Conservation (phyloP, 2,113 vertebrate genomes). For the Myiozetetes cayanensis region DNA sequence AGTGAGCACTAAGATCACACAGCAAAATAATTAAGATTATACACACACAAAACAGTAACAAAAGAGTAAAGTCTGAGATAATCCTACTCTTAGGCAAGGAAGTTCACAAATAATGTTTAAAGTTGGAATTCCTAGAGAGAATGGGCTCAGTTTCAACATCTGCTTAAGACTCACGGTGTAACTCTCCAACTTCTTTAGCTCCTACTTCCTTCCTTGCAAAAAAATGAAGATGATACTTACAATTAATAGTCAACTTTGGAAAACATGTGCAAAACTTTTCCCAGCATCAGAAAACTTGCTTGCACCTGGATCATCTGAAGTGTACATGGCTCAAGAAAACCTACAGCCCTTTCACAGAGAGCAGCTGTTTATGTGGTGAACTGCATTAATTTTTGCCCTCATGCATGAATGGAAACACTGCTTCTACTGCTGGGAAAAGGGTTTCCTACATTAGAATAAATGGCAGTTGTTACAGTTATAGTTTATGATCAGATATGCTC, state of each 20-base stretch:
- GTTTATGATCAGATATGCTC: not conserved
- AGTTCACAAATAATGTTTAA: constrained; percentile 23
- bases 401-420: not conserved
- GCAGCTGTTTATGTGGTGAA: not conserved
- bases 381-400: not conserved
- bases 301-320: not conserved
- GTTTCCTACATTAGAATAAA: not conserved
- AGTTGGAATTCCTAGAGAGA: constrained; percentile 31
- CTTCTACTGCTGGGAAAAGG: not conserved
- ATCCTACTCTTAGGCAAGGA: constrained; percentile 36
- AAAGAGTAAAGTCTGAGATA: constrained; percentile 50
- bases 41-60: constrained; percentile 40
- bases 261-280: not conserved
- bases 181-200: not conserved
- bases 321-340: not conserved
- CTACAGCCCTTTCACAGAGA: not conserved
- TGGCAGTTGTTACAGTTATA: not conserved
- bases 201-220: not conserved
- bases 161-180: not conserved
- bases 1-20: constrained; percentile 40
- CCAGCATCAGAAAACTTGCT: not conserved
- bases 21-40: constrained; percentile 45
- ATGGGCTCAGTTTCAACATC: constrained; percentile 17
- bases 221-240: not conserved
- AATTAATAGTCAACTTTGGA: not conserved